Base-by-base conservation (phyloP, 2,888 invertebrate species). In the Thumatha senex region DNA sequence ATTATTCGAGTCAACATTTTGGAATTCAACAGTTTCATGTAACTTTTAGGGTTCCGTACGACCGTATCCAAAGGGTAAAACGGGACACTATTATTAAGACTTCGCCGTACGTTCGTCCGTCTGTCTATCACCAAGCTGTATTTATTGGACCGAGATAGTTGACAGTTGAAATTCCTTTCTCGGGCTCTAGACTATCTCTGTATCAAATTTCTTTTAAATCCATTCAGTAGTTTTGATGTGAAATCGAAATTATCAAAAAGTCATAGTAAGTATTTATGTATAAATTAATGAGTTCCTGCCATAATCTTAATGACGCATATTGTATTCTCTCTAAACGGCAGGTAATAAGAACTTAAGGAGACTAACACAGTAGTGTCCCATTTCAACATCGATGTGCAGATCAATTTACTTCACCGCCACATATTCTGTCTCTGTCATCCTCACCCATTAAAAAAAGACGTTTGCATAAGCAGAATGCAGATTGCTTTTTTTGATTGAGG, bases 251-350 rank as follows among this genome's bases (percentile, higher is more conserved):
- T 31, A 31, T 4, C 5, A 24, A 2, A 24, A 24, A 24, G 18
- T 24, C 5, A 2, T 5, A 24, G 5, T 24, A 24, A 24, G 18
- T 24, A 31, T 8, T 8, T 31, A 31, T 8, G 1, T 31, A 31
- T 2, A 8, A 11, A 2, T 62, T 55, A 63, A 62, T 60, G 76
- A 78, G 79, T 72, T 76, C 77, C 58, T 71, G 68, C 63, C 76
- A 67, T 58, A 72, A 70, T 75, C 66, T 73, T 61, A 62, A 68
- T 31, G 36, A 35, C 34, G 35, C 24, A 35, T 70, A 75, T 74
- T 78, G 70, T 78, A 68, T n/a, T 66, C 61, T 72, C 72, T 75
- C 65, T 69, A 73, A 70, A 74, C 68, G 69, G 72, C 63, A 72
- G 63, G 76, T 74, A 74, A 80, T 70, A 67, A 58, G 68, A 78